Base-by-base conservation (phyloP, 1,140 invertebrate genomes). In the Aphelenchoides fujianensis region DNA sequence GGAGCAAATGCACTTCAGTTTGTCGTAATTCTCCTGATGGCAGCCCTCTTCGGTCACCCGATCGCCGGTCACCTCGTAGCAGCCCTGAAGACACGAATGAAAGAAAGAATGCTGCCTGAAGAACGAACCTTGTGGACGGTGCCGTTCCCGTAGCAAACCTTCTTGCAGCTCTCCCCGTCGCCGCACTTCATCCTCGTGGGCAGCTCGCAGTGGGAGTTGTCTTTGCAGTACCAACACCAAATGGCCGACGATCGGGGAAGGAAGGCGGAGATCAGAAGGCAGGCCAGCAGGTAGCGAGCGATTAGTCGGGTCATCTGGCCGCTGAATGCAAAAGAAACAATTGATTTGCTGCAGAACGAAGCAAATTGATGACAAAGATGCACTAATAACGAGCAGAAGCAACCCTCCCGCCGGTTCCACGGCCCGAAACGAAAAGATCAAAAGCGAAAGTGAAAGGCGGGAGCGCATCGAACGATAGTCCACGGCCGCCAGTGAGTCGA, bases 341-440 rank as follows among this genome's bases (percentile, higher is more conserved):
- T n/a, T n/a, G n/a, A n/a, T n/a, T n/a, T n/a, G n/a, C n/a, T n/a
- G n/a, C 41, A n/a, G n/a, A n/a, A n/a, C 41, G 23, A 48, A 48
- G 41, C 41, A 23, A 12, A 48, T 48, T 16, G 23, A n/a, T n/a
- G n/a, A n/a, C 12, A 48, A 23, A 16, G 41, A 48, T 16, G 23
- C 41, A 48, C 23, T 23, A 48, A 48, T 48, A 12, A 48, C 12
- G 12, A 48, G 41, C 41, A n/a, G n/a, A n/a, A n/a, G n/a, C n/a
- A n/a, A n/a, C n/a, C n/a, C n/a, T n/a, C n/a, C n/a, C n/a, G n/a
- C n/a, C n/a, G n/a, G n/a, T n/a, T n/a, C n/a, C n/a, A n/a, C n/a
- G n/a, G n/a, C n/a, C n/a, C n/a, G 41, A 48, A 48, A 48, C 41
- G 41, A 48, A 48, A 48, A 48, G 41, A n/a, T n/a, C n/a, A n/a